Percentiles rank a stretch among this genome's conserved stretches.
These are phyloP conservation scores for Castor canadensis DNA, from an alignment of 2,113 vertebrate genomes.

Conservation along the genomic window DNA sequence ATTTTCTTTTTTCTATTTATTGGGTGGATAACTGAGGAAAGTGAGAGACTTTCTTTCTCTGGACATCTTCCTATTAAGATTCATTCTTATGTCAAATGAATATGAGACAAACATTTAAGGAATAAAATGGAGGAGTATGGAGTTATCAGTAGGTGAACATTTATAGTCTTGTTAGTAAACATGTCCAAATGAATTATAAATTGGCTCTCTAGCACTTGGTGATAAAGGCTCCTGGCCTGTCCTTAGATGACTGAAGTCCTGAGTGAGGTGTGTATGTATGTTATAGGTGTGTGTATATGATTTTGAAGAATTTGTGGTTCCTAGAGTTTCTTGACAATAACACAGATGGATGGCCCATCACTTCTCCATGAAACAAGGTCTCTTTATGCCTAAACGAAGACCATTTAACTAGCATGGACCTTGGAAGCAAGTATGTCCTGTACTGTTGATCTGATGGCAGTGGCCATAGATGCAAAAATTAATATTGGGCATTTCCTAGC, in stretches of 20 bases:
- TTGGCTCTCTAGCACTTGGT: neutral
- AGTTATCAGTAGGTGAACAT: conserved; percentile 6
- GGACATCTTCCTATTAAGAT: neutral
- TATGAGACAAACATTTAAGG: neutral
- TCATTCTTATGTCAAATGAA: conserved; percentile 19
- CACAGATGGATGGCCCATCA: neutral
- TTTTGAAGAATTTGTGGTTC: conserved; percentile 42
- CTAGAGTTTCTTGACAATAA: conserved; percentile 20
- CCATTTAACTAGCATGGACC: neutral
- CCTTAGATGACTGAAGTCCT: neutral
- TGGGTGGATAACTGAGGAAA: neutral
- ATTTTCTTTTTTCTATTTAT: neutral
- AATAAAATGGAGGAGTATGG: neutral
- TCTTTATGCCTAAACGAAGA: neutral
- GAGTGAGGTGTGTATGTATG: neutral
- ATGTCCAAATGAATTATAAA: conserved; percentile 37
- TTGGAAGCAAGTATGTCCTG: neutral
- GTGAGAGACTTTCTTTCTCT: neutral
- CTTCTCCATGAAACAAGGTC: neutral
- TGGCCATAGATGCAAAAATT: neutral
- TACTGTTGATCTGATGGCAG: neutral
- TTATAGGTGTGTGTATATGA: neutral
- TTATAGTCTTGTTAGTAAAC: neutral
- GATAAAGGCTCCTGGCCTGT: neutral
- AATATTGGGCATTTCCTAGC: neutral